Evolutionary conservation across 2,113 vertebrate genomes (phyloP).

Genomic region (Scalopus aquaticus): DNA sequence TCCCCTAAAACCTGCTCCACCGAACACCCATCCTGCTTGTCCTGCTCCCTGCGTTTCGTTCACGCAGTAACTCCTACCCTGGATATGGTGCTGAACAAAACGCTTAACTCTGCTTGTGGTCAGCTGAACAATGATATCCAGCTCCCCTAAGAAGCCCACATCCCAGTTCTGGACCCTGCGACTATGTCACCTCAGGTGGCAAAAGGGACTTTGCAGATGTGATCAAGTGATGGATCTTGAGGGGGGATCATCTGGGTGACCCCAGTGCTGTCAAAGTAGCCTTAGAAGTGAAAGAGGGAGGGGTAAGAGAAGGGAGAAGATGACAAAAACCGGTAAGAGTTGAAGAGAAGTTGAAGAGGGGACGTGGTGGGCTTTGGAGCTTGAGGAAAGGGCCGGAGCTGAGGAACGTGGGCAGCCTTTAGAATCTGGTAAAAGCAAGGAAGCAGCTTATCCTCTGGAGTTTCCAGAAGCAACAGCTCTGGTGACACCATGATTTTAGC

Average conservation of each 20-base stretch:
- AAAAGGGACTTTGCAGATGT: too few relatives aligned
- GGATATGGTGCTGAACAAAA: rapidly evolving
- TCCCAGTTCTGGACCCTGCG: not conserved
- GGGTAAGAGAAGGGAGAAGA: not conserved
- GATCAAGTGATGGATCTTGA: not conserved
- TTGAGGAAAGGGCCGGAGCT: too few relatives aligned
- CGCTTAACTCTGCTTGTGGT: rapidly evolving
- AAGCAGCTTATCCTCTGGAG: not conserved
- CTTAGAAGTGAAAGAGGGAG: not conserved
- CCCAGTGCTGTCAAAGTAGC: too few relatives aligned
- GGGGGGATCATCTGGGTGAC: not conserved
- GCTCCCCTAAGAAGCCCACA: rapidly evolving
- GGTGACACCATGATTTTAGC: not conserved
- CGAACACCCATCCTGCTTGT: not conserved
- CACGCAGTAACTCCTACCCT: not conserved
- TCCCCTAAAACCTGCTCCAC: slow-evolving; percentile 29
- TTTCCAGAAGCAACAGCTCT: not conserved
- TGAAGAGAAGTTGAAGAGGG: not conserved
- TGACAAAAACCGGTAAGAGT: too few relatives aligned
- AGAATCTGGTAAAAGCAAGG: not conserved
- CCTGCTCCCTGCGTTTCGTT: not conserved
- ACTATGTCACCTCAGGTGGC: not conserved
- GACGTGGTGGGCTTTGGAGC: not conserved
- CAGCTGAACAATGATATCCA: not conserved
- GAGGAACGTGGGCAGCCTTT: too few relatives aligned